phyloP scores from a whole-genome alignment of 2,797 vertebrate species.

The Semaprochilodus insignis region DNA sequence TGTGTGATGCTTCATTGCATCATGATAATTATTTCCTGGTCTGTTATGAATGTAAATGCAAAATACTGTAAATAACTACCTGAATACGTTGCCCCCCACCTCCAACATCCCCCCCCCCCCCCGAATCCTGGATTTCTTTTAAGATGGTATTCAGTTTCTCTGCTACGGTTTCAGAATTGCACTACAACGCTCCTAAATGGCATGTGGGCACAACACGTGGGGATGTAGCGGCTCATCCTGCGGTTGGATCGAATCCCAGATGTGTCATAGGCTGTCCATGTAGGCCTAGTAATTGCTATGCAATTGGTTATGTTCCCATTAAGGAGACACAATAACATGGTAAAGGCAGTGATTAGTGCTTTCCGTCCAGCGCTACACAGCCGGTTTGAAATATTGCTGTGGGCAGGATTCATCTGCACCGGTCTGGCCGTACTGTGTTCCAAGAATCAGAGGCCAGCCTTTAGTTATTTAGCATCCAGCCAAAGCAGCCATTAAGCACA shows the following conservation, averaged over 20 bases:
- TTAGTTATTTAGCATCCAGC: too few species aligned
- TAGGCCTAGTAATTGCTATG: slow-evolving; percentile 17
- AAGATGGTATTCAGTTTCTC: background rate
- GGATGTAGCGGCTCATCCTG: background rate
- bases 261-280: slow-evolving; percentile 11
- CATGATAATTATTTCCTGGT: background rate
- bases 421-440: background rate
- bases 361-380: background rate
- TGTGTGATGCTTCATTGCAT: too few species aligned
- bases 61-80: background rate
- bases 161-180: background rate
- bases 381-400: background rate
- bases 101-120: too few species aligned
- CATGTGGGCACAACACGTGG: background rate
- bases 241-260: slow-evolving; percentile 17
- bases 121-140: background rate
- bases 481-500: too few species aligned
- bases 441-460: too few species aligned
- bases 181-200: background rate
- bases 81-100: background rate
- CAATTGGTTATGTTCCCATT: slow-evolving; percentile 23
- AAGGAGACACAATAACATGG: slow-evolving; percentile 18
- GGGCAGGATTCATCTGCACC: background rate
- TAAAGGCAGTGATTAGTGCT: slow-evolving; percentile 22
- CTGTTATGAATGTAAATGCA: too few species aligned